Conservation (phyloP, 2,113 vertebrate species). For the Romanogobio albipinnatus region DNA sequence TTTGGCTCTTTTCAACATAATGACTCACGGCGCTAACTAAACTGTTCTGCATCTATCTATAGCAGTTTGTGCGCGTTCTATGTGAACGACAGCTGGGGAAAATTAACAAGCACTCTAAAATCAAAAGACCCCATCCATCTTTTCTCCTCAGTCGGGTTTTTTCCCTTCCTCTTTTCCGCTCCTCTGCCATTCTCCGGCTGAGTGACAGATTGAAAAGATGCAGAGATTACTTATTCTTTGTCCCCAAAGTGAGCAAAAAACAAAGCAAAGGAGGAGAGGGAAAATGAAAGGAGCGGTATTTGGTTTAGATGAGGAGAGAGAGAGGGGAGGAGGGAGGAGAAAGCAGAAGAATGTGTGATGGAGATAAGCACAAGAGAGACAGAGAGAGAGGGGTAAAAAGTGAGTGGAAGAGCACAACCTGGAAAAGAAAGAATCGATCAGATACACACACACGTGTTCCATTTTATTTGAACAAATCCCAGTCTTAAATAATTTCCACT, state of each 20-base stretch:
- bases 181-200: slow-evolving; percentile 27
- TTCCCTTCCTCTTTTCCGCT: slow-evolving; percentile 33
- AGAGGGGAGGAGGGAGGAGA: slow-evolving; percentile 6
- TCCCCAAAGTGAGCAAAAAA: slow-evolving; percentile 47
- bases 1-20: slow-evolving; percentile 19
- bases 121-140: slow-evolving; percentile 51
- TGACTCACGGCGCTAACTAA: slow-evolving; percentile 10
- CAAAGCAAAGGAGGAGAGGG: slow-evolving; percentile 40
- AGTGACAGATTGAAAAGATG: slow-evolving; percentile 59
- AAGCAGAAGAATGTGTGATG: slow-evolving; percentile 38
- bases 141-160: slow-evolving; percentile 14
- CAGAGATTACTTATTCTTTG: slow-evolving; percentile 55
- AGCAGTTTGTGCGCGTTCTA: slow-evolving; percentile 7
- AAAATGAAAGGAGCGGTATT: slow-evolving; percentile 44
- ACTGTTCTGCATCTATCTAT: slow-evolving; percentile 6
- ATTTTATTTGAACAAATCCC: slow-evolving; percentile 10
- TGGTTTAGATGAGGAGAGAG: not conserved
- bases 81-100: slow-evolving; percentile 46
- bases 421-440: slow-evolving; percentile 10
- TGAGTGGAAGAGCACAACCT: not conserved
- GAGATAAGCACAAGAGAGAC: slow-evolving; percentile 41
- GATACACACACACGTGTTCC: not conserved
- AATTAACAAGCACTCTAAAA: slow-evolving; percentile 51
- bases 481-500: slow-evolving; percentile 3
- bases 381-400: not conserved